A percentile compares a stretch with the other conserved stretches of the same genome.
phyloP scores from a whole-genome alignment of 2,797 vertebrate genomes.

The Decapterus maruadsi region DNA sequence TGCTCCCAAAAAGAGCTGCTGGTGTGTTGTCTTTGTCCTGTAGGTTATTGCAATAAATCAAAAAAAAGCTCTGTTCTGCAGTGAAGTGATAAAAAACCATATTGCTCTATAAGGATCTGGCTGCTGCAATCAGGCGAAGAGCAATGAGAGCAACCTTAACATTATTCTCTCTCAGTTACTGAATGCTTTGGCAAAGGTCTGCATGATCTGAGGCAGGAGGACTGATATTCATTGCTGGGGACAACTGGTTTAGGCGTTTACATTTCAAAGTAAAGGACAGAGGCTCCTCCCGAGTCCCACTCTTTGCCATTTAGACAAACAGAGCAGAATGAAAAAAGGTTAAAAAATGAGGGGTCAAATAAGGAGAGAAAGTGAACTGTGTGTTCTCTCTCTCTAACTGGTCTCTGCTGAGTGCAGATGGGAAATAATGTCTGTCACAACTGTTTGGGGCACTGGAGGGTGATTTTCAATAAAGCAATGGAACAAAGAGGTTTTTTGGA shows the following conservation, averaged over 20 bases:
- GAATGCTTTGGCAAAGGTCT: not conserved
- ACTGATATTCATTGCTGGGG: not conserved
- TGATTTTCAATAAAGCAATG: constrained; percentile 21
- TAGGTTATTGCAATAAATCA: not conserved
- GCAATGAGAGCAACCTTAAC: not conserved
- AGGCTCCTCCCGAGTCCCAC: constrained; percentile 15
- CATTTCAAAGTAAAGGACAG: constrained; percentile 11
- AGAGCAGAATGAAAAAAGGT: constrained; percentile 55
- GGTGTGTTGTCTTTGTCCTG: not conserved
- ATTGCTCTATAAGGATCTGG: not conserved
- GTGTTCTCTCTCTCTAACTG: constrained; percentile 24
- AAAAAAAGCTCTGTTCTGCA: not conserved
- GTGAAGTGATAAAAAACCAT: not conserved
- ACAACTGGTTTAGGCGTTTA: not conserved
- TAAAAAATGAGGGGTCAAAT: constrained; percentile 4
- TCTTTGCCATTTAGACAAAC: constrained; percentile 41
- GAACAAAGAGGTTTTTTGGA: constrained; percentile 16
- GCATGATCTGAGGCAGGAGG: not conserved
- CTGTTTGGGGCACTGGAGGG: constrained; percentile 29
- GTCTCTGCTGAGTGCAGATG: constrained; percentile 41
- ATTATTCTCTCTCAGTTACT: not conserved
- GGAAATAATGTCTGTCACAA: constrained; percentile 24
- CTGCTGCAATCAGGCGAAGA: not conserved
- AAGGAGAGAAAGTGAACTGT: constrained; percentile 26
- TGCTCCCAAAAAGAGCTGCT: not conserved